Conservation (phyloP, 2,113 vertebrate genomes). For the Syngnathoides biaculeatus region DNA sequence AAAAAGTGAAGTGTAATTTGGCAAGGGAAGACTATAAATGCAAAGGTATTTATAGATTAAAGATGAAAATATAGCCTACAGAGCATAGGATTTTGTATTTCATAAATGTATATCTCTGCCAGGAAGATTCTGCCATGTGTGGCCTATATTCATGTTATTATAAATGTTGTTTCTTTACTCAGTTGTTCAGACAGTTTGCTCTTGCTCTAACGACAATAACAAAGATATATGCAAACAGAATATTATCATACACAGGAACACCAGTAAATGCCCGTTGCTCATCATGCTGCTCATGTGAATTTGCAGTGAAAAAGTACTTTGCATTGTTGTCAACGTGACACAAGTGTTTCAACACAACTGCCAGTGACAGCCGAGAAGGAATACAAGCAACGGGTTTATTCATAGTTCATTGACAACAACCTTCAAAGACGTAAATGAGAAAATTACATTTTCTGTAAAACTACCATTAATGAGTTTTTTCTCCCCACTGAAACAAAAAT, state of each 20-base stretch:
- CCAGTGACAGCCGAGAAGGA: constrained; percentile 15
- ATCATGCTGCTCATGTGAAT: background rate
- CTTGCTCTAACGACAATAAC: background rate
- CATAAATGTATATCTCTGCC: background rate
- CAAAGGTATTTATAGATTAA: too few species aligned
- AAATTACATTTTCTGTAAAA: background rate
- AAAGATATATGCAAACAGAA: background rate
- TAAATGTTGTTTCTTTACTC: background rate
- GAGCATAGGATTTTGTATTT: too few species aligned
- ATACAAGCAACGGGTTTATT: constrained; percentile 50
- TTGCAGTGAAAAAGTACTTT: background rate
- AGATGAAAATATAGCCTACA: too few species aligned
- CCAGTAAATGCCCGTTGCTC: background rate
- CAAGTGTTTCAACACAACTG: constrained; percentile 19
- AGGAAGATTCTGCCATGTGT: background rate
- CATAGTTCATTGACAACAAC: constrained; percentile 11
- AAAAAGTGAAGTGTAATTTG: too few species aligned
- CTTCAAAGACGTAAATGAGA: background rate
- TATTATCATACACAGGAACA: background rate
- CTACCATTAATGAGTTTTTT: background rate
- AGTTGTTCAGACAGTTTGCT: background rate
- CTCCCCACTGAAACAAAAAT: constrained; percentile 19
- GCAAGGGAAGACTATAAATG: too few species aligned
- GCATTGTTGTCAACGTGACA: constrained; percentile 2
- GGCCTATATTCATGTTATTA: background rate